Evolutionary conservation across 2,888 invertebrate genomes (phyloP), one percentile per base, ranked within the genome.

Genomic region (Lepetodrilus schrolli): DNA sequence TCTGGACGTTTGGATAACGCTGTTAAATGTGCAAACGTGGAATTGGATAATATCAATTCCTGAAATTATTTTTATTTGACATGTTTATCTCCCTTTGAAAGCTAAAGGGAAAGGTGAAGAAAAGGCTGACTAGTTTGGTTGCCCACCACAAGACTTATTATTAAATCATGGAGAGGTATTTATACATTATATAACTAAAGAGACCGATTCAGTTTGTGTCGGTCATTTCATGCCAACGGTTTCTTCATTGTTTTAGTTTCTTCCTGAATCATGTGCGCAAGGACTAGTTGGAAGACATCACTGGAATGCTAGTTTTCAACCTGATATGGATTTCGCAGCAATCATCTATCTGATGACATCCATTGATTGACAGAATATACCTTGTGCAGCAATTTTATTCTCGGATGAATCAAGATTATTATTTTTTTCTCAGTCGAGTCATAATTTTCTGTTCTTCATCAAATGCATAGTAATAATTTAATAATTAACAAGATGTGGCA

Each of bases 241-340:
- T 58, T n/a, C 58, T n/a, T 34, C 58, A 58, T 58, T 58, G 58
- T 58, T 23, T 50, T 58, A 58, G 58, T 23, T 48, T 58, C n/a
- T 43, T 43, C 43, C 34, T 30, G 30, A 34, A 58, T 58, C 58
- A 58, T 58, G 58, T 34, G 58, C 26, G 34, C 23, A 58, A 58
- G 58, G 30, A 58, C 21, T 30, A 26, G 58, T 4, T 58, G 13
- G 58, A 58, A 3, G 30, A 30, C 17, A 58, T n/a, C 20, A 4
- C 51, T 4, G 26, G 51, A 51, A 0, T 37, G 17, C 10, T 8
- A 43, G 10, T 13, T 43, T 17, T 17, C 13, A 13, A 43, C n/a
- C 17, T 17, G 1, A 43, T 43, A 17, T 10, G 43, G 17, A 17
- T 17, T 43, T 43, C 43, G 17, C 43, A 43, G 13, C 43, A 43